Evolutionary conservation across 2,113 vertebrate species (phyloP), one percentile per base, ranked within the genome.

Genomic region (Albula glossodonta): DNA sequence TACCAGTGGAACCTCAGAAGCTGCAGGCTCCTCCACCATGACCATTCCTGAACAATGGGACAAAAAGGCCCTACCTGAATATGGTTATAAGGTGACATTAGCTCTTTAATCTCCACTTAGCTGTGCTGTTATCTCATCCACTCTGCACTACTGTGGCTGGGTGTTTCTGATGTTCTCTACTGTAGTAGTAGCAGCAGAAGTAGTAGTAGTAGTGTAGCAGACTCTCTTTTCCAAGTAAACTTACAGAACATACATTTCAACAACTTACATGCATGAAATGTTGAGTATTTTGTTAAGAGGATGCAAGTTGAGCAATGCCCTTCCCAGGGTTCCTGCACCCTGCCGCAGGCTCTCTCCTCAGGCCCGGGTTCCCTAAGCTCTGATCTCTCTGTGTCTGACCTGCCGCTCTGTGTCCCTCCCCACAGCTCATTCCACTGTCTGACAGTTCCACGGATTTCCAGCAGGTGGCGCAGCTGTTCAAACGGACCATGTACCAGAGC

Each of bases 21-120:
- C 88, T 78, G 80, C 87, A 13, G 53, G 89, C 51, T 87, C 92
- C 81, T 87, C 92, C 57, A 70, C 80, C 50, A 87, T 92, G 80
- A 78, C 53, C 85, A 89, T 97, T 88, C 97, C 97, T 85, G 2
- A 93, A n/a, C 83, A 97, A 84, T 99, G 97, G 98, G 96, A 98
- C 91, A 95, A 93, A 85, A 92, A 83, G 8, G 94, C 95, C 9
- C 63, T 96, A 19, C 96, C 95, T 0, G 96, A 96, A 53, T 88
- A 91, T 3, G 94, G 96, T 90, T 97, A 96, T 91, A 93, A 95
- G 97, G 98, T 98, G n/a, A 94, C 49, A 82, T 56, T 53, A 88
- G 13, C 91, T 86, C n/a, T 10, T 10, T 87, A 4, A 0, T 78
- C 12, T 15, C 4, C 5, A 74, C 1, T 4, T 5, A 1, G 11